Percentiles rank a stretch among this genome's conserved stretches.
Conservation (phyloP, 2,888 invertebrate species). For the Dugesia japonica region DNA sequence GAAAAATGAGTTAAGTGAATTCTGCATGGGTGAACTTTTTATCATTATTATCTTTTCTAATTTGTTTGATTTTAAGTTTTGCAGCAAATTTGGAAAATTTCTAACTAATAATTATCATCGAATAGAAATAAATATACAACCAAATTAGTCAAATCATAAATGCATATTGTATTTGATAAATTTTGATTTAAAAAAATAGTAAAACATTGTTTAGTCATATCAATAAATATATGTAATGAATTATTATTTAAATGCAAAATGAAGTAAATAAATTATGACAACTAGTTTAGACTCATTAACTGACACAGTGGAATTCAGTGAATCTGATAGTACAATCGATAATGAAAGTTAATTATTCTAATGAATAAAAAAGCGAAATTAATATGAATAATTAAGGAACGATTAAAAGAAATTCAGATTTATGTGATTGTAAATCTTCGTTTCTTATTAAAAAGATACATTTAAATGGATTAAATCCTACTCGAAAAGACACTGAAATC, state of each 20-base stretch:
- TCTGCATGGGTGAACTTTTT: no score
- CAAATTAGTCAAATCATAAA: no score
- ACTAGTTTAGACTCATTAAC: not conserved
- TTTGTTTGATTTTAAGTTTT: no score
- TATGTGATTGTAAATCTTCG: not conserved
- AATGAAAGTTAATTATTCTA: not conserved
- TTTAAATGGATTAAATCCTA: not conserved
- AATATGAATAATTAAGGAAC: no score
- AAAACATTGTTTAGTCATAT: not conserved
- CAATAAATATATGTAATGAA: not conserved
- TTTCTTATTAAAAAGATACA: not conserved
- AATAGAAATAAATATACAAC: no score
- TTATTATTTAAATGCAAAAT: not conserved
- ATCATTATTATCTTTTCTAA: no score
- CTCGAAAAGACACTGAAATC: not conserved
- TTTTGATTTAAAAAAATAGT: not conserved
- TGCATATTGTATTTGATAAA: no score
- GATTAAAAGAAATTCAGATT: not conserved
- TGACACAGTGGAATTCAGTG: not conserved
- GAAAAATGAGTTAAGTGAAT: no score
- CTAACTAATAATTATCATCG: no score
- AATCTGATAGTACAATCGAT: not conserved
- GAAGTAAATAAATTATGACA: not conserved
- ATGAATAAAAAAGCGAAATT: no score
- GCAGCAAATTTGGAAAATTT: no score